Percentiles rank a stretch among this genome's conserved stretches.
These are phyloP conservation scores for Drosophila infuscata DNA, from an alignment of 2,888 invertebrate genomes.

Conservation along the genomic window DNA sequence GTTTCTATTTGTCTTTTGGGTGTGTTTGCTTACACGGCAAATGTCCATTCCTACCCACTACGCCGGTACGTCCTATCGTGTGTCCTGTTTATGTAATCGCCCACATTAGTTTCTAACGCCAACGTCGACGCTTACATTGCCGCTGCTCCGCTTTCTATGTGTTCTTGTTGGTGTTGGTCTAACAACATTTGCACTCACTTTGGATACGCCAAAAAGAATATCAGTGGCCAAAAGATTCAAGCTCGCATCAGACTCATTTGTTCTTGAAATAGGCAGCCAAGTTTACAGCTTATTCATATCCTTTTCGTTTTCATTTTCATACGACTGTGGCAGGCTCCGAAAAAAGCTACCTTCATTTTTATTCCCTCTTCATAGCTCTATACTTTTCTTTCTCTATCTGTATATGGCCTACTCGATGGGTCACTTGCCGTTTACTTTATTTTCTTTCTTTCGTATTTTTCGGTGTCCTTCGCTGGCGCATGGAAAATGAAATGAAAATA, in stretches of 20 bases:
- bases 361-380: constrained; percentile 35
- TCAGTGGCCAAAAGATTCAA: constrained; percentile 23
- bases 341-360: constrained; percentile 66
- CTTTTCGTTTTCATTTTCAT: constrained; percentile 35
- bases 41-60: constrained; percentile 19
- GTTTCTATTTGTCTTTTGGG: constrained; percentile 69
- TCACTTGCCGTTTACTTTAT: constrained; percentile 46
- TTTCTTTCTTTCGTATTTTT: constrained; percentile 26
- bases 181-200: constrained; percentile 66
- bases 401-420: constrained; percentile 26
- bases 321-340: neutral
- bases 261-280: constrained; percentile 25
- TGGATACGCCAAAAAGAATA: constrained; percentile 22
- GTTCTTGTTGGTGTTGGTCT: constrained; percentile 40
- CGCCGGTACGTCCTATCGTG: constrained; percentile 71
- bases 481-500: constrained; percentile 82
- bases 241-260: constrained; percentile 41
- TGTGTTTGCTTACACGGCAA: constrained; percentile 72
- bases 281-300: constrained; percentile 51
- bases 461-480: constrained; percentile 57
- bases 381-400: neutral
- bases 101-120: constrained; percentile 73
- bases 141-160: constrained; percentile 26
- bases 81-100: constrained; percentile 80
- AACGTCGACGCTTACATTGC: constrained; percentile 37